Evolutionary conservation across 2,113 vertebrate species (phyloP).

Genomic region (Cromileptes altivelis): DNA sequence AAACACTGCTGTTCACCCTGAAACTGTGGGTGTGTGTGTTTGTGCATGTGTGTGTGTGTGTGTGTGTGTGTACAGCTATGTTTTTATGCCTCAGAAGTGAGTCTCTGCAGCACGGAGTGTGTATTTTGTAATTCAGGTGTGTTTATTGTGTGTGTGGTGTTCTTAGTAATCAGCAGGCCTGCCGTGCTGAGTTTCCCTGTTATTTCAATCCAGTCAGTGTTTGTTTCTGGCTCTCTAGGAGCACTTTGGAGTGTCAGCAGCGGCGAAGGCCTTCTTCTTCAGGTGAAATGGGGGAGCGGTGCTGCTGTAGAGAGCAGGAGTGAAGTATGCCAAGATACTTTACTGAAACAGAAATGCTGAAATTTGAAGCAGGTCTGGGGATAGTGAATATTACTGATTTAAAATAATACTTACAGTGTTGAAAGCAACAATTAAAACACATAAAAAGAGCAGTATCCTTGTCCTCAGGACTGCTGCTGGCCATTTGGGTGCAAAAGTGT

Average conservation of each 20-base stretch:
- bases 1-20: not conserved
- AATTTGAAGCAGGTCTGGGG: not conserved
- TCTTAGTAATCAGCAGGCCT: conserved; percentile 39
- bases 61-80: not conserved
- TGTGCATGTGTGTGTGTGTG: not conserved
- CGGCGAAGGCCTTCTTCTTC: conserved; percentile 12
- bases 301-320: conserved; percentile 5
- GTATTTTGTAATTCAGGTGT: conserved; percentile 6
- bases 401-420: not conserved
- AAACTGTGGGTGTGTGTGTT: not conserved
- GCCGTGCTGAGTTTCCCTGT: conserved; percentile 47
- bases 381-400: not conserved
- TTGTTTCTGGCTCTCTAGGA: conserved; percentile 41
- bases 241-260: conserved; percentile 27
- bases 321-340: not conserved
- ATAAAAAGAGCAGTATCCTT: too few relatives aligned
- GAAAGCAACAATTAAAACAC: too few relatives aligned
- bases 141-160: conserved; percentile 27
- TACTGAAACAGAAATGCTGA: not conserved
- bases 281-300: conserved; percentile 23
- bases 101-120: conserved; percentile 24
- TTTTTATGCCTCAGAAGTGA: conserved; percentile 5
- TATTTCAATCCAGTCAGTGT: conserved; percentile 37
- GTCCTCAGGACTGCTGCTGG: too few relatives aligned
- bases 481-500: too few relatives aligned